Conservation (phyloP, 2,113 vertebrate genomes). For the Anguilla japonica region DNA sequence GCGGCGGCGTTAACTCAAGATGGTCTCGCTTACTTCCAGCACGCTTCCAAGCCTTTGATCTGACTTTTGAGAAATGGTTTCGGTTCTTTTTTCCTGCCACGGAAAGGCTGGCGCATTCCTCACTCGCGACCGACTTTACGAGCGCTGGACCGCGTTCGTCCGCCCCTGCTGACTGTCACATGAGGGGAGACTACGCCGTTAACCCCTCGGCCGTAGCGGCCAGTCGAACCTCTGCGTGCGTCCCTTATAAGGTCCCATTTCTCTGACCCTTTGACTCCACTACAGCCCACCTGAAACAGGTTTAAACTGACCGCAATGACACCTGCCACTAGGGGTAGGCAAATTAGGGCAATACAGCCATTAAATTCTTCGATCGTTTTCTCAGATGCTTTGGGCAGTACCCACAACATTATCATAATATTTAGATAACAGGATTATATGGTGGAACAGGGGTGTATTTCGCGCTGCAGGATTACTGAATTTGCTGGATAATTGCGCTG, state of each 20-base stretch:
- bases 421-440: too few relatives aligned
- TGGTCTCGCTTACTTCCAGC: not conserved
- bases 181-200: not conserved
- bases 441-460: too few relatives aligned
- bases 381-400: too few relatives aligned
- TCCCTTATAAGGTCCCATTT: not conserved
- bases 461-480: too few relatives aligned
- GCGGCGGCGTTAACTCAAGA: not conserved
- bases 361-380: too few relatives aligned
- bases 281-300: not conserved
- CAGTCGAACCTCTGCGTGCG: not conserved
- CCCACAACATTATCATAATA: too few relatives aligned
- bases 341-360: too few relatives aligned
- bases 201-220: not conserved
- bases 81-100: not conserved
- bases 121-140: not conserved
- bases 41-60: not conserved
- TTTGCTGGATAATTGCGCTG: too few relatives aligned
- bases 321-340: not conserved
- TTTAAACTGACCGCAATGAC: not conserved
- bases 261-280: not conserved
- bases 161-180: conserved; percentile 1
- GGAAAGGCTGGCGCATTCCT: not conserved
- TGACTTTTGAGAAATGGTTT: not conserved
- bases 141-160: not conserved